These are phyloP conservation scores for Platysternon megacephalum DNA, from an alignment of 2,113 vertebrate genomes.

Conservation along the genomic window DNA sequence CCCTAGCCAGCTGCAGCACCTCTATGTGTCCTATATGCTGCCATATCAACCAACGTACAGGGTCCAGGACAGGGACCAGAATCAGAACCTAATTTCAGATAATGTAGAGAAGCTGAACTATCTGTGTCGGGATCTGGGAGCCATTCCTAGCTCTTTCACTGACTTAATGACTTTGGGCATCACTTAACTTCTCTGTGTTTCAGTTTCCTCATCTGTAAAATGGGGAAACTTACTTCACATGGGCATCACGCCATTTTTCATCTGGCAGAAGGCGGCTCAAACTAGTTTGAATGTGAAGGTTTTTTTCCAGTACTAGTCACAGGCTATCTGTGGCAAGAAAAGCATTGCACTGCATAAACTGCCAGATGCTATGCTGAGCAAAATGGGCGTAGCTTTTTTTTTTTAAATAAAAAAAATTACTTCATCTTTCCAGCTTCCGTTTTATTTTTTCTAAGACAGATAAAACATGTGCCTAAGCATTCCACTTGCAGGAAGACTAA, in stretches of 20 bases:
- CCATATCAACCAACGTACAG: background rate
- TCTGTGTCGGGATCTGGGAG: background rate
- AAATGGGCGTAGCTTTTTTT: background rate
- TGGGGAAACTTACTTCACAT: background rate
- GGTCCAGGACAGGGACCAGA: background rate
- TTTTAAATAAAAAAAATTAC: background rate
- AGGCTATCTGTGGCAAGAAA: background rate
- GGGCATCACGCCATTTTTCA: background rate
- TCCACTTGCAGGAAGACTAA: background rate
- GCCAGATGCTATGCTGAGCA: background rate
- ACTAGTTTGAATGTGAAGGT: background rate
- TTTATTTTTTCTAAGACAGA: background rate
- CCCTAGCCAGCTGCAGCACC: background rate
- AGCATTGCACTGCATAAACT: background rate
- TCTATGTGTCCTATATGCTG: background rate
- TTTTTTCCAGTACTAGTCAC: background rate
- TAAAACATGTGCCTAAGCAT: background rate
- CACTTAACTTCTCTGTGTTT: background rate
- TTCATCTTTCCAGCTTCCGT: background rate
- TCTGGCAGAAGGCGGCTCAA: background rate
- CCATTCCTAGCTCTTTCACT: background rate
- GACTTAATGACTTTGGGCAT: background rate
- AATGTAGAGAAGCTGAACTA: background rate
- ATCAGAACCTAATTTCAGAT: background rate
- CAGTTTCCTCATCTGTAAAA: background rate